phyloP scores from a whole-genome alignment of 2,797 vertebrate species.

The Sciaenops ocellatus region DNA sequence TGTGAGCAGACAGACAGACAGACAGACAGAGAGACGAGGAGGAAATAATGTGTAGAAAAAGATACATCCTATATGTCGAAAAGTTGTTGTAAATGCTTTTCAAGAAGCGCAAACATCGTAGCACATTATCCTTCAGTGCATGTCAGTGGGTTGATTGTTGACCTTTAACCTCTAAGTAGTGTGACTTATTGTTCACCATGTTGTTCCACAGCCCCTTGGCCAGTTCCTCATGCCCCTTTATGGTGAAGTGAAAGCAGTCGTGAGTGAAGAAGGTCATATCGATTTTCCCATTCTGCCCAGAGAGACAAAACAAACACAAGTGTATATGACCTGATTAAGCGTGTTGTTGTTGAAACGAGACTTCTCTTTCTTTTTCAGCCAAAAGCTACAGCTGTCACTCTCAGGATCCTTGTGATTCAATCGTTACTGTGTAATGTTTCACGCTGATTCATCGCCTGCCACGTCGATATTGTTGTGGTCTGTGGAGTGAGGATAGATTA shows the following conservation, averaged over 20 bases:
- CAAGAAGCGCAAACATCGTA: neutral
- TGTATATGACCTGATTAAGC: slow-evolving; percentile 13
- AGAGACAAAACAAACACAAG: slow-evolving; percentile 36
- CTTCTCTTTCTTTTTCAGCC: slow-evolving; percentile 6
- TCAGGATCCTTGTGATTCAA: slow-evolving; percentile 24
- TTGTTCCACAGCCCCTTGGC: slow-evolving; percentile 91
- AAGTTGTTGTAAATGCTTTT: neutral
- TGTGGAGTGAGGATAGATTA: slow-evolving; percentile 55
- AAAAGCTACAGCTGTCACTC: slow-evolving; percentile 29
- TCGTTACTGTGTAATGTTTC: slow-evolving; percentile 13
- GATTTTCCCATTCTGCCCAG: slow-evolving; percentile 82
- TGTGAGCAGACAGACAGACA: slow-evolving; percentile 55
- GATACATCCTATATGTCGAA: neutral
- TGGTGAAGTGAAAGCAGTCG: slow-evolving; percentile 90
- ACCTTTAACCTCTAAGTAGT: neutral
- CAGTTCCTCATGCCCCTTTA: slow-evolving; percentile 89
- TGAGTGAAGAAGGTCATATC: slow-evolving; percentile 88
- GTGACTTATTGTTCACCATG: slow-evolving; percentile 81
- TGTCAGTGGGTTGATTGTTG: too few relatives aligned
- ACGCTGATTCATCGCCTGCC: slow-evolving; percentile 32
- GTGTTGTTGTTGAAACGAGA: slow-evolving; percentile 6
- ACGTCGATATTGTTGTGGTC: neutral
- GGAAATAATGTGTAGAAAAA: neutral
- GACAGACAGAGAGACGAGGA: neutral
- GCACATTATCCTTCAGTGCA: slow-evolving; percentile 20